Evolutionary conservation across 2,888 invertebrate genomes (phyloP), one percentile per base, ranked within the genome.

Genomic region (Euclidia mi): DNA sequence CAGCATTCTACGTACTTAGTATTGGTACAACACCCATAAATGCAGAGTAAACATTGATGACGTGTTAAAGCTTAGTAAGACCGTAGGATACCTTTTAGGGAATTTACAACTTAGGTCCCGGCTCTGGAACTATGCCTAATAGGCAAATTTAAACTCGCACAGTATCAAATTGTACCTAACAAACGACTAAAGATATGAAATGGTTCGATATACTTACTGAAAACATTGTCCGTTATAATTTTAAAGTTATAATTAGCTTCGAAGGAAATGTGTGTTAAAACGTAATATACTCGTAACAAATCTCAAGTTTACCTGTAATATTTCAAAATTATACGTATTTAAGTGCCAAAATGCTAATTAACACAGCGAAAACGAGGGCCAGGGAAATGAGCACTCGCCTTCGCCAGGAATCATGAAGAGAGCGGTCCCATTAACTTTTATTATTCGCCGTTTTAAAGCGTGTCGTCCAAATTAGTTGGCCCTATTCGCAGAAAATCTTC

Each of bases 291-390:
- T 18, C 52, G 59, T 50, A 64, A 63, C 66, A 67, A 72, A 71
- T 65, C 64, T 67, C 57, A 71, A 68, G 59, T 66, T 65, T 70
- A 71, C 78, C 66, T 68, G 70, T 59, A 55, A 65, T 64, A 62
- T 61, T 85, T 83, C 84, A 84, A 90, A 89, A 89, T 91, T 87
- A 88, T 87, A 85, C 83, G 82, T 84, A 86, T 84, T 83, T 89
- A 91, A 90, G 90, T 89, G 91, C 91, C 92, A 92, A 92, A 92
- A 91, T 91, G 91, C 92, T 93, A 93, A 93, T 93, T 92, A 92
- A 89, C 89, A 89, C 84, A 81, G 81, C 83, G 79, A 82, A 84
- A 88, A 89, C 83, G 88, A 82, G 80, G 85, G 79, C 79, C 84
- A 82, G 88, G 86, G 79, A 91, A 92, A 90, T 88, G 90, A 92